Evolutionary conservation across 2,113 vertebrate species (phyloP).

Genomic region (Mus pahari): DNA sequence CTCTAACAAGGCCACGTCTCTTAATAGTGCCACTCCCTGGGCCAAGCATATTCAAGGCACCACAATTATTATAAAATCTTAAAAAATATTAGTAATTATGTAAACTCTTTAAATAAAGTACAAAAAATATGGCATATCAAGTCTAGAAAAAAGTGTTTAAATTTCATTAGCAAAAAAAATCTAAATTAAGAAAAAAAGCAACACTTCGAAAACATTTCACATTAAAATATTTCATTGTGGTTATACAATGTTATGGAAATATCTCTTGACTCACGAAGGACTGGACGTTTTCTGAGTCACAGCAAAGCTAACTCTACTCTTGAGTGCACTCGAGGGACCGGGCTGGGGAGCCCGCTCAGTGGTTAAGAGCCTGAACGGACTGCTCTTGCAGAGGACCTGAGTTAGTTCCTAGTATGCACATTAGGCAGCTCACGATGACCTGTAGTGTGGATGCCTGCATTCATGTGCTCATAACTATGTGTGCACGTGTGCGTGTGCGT

Average conservation of each 20-base stretch:
- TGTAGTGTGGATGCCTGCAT: no score
- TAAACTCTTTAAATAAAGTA: neutral
- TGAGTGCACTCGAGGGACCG: neutral
- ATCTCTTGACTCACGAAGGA: neutral
- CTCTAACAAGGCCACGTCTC: no score
- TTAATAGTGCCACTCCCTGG: no score
- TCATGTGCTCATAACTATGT: neutral
- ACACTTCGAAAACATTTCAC: neutral
- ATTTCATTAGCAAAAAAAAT: constrained; percentile 13
- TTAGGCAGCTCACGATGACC: neutral
- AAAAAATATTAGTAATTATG: neutral
- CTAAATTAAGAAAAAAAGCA: neutral
- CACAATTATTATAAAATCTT: neutral
- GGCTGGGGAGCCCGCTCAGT: neutral
- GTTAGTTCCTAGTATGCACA: neutral
- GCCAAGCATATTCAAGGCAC: no score
- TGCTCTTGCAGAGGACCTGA: neutral
- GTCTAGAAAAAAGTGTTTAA: neutral
- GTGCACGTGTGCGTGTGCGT: no score
- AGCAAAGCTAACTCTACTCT: neutral
- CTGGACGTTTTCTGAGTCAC: neutral
- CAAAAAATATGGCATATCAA: neutral
- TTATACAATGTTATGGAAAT: neutral
- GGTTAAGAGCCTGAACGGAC: neutral
- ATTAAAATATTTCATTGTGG: neutral